These are phyloP conservation scores for Melinopterus prodromus DNA, from an alignment of 2,888 invertebrate genomes.

Conservation along the genomic window DNA sequence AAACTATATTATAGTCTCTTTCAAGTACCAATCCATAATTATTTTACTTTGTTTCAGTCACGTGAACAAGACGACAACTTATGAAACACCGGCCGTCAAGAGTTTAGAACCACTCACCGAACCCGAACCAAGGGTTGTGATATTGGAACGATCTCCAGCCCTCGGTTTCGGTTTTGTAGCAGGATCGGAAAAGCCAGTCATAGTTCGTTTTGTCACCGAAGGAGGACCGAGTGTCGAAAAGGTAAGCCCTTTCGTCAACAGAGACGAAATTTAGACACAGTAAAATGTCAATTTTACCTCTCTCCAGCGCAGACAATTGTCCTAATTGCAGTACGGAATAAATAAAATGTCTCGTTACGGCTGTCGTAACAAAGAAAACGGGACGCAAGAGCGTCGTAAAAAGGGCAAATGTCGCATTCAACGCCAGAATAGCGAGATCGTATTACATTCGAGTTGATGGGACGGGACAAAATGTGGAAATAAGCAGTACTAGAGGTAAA, in stretches of 20 bases:
- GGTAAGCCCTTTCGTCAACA: constrained; percentile 57
- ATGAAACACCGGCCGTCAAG: constrained; percentile 79
- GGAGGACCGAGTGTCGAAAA: constrained; percentile 92
- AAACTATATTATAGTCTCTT: too few relatives aligned
- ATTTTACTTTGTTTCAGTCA: constrained; percentile 65
- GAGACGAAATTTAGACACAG: too few relatives aligned
- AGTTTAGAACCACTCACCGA: constrained; percentile 70
- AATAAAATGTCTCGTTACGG: too few relatives aligned
- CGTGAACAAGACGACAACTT: constrained; percentile 89
- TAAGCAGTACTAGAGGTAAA: neutral
- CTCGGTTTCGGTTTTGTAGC: constrained; percentile 96
- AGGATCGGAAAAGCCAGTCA: constrained; percentile 91
- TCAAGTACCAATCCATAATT: too few relatives aligned
- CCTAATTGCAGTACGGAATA: too few relatives aligned
- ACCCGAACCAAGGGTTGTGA: constrained; percentile 81
- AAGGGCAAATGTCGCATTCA: too few relatives aligned
- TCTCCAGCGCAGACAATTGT: too few relatives aligned
- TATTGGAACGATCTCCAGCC: constrained; percentile 77
- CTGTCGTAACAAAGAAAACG: too few relatives aligned
- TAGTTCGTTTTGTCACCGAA: constrained; percentile 88
- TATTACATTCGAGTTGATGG: neutral
- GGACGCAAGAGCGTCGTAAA: too few relatives aligned
- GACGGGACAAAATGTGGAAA: neutral
- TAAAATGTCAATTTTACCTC: too few relatives aligned
- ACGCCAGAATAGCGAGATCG: too few relatives aligned